Conservation (phyloP, 2,797 vertebrate species). For the Lepidocolaptes lacrymiger region DNA sequence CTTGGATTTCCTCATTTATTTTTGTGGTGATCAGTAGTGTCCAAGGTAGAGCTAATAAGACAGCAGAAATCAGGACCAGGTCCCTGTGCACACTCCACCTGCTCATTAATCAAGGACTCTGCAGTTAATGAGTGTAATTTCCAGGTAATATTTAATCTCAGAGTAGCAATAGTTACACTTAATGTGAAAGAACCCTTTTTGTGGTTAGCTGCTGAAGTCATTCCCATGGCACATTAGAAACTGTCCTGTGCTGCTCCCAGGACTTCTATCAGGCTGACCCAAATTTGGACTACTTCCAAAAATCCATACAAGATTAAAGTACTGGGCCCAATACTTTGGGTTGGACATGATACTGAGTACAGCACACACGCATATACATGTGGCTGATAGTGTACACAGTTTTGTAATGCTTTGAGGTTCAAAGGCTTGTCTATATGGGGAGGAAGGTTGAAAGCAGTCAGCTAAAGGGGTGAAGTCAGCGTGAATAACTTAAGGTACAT, state of each 20-base stretch:
- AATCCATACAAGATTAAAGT: not conserved
- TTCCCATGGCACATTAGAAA: not conserved
- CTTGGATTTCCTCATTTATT: conserved; percentile 44
- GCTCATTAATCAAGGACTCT: conserved; percentile 75
- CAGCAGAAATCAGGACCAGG: conserved; percentile 13
- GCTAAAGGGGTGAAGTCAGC: not conserved
- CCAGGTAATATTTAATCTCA: conserved; percentile 76
- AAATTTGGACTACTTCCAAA: not conserved
- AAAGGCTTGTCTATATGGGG: not conserved
- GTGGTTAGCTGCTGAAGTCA: not conserved
- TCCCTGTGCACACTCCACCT: not conserved
- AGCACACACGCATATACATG: fast-evolving
- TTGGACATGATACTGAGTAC: not conserved
- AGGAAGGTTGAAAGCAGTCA: not conserved
- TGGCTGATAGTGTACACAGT: not conserved
- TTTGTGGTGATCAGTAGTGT: conserved; percentile 22
- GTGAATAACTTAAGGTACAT: not conserved
- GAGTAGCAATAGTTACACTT: conserved; percentile 48
- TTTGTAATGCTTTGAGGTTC: not conserved
- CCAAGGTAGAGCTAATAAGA: conserved; percentile 38
- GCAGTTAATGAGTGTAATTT: conserved; percentile 78
- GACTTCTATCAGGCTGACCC: not conserved
- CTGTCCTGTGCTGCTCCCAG: not conserved
- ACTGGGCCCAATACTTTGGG: not conserved
- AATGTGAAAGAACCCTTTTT: not conserved